phyloP scores from a whole-genome alignment of 2,888 invertebrate genomes.

The Drosophila tripunctata region DNA sequence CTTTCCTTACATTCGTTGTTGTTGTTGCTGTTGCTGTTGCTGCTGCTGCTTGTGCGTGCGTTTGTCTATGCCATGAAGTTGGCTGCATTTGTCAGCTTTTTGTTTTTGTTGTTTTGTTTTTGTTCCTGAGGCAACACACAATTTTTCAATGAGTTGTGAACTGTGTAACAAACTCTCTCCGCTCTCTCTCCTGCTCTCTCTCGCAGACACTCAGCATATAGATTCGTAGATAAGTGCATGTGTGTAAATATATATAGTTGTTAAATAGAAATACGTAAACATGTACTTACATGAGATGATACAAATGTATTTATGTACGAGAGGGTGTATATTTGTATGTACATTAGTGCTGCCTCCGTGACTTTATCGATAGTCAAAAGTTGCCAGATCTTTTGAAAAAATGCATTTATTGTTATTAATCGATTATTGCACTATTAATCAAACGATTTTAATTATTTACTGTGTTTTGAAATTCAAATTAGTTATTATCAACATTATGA shows the following conservation, averaged over 20 bases:
- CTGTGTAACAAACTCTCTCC: constrained; percentile 13
- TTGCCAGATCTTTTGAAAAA: not conserved
- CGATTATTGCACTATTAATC: no score
- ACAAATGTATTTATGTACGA: no score
- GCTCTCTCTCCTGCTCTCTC: no score
- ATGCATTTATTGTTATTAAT: not conserved
- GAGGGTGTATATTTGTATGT: not conserved
- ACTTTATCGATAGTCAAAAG: constrained; percentile 24
- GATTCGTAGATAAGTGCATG: not conserved
- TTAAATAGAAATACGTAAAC: not conserved
- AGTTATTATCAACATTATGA: no score
- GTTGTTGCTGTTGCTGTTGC: constrained; percentile 29
- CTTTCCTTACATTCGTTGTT: constrained; percentile 14
- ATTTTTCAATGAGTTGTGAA: constrained; percentile 33
- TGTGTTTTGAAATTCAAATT: no score
- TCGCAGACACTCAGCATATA: no score
- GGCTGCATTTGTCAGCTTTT: constrained; percentile 22
- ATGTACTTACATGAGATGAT: no score
- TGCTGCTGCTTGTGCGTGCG: no score
- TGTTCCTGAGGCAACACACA: constrained; percentile 7
- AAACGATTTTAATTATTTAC: no score
- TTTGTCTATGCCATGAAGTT: constrained; percentile 3
- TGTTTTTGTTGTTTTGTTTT: constrained; percentile 37
- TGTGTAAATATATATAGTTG: not conserved
- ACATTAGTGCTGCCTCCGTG: constrained; percentile 18